Evolutionary conservation across 2,797 vertebrate genomes (phyloP).

Genomic region (Acipenser ruthenus): DNA sequence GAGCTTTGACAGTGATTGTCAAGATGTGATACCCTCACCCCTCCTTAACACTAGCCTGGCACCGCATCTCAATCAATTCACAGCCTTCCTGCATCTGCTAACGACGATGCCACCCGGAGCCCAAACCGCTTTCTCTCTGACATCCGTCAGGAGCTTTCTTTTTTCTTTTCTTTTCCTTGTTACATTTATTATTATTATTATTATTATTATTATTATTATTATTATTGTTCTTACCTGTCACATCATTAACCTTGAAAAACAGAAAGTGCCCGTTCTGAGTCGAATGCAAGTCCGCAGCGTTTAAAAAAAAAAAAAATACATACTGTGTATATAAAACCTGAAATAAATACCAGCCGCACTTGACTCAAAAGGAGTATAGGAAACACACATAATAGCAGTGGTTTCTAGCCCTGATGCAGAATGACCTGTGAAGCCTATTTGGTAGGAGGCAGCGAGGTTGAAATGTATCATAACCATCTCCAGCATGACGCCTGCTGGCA

Average conservation of each 20-base stretch:
- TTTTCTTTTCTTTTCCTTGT: constrained; percentile 1
- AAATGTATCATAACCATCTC: too few relatives aligned
- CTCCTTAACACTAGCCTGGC: constrained; percentile 38
- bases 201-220: too few relatives aligned
- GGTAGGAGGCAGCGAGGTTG: too few relatives aligned
- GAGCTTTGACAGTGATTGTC: constrained; percentile 26
- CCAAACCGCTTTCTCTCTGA: constrained; percentile 15
- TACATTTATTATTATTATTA: neutral
- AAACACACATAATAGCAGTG: too few relatives aligned
- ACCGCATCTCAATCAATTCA: constrained; percentile 37
- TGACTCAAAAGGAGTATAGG: too few relatives aligned
- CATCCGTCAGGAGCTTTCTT: constrained; percentile 23
- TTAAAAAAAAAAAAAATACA: too few relatives aligned
- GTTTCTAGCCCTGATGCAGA: too few relatives aligned
- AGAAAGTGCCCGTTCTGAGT: neutral
- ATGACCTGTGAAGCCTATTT: too few relatives aligned
- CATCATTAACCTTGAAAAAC: constrained; percentile 24
- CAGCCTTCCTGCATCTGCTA: constrained; percentile 36
- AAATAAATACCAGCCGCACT: too few relatives aligned
- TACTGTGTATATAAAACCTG: too few relatives aligned
- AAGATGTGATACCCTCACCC: constrained; percentile 17
- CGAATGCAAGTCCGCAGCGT: too few relatives aligned
- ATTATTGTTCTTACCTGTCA: constrained; percentile 26
- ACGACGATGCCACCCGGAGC: neutral
- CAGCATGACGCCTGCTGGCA: too few relatives aligned